Base-by-base conservation (phyloP, 2,888 invertebrate genomes). In the Chrysolina americana region DNA sequence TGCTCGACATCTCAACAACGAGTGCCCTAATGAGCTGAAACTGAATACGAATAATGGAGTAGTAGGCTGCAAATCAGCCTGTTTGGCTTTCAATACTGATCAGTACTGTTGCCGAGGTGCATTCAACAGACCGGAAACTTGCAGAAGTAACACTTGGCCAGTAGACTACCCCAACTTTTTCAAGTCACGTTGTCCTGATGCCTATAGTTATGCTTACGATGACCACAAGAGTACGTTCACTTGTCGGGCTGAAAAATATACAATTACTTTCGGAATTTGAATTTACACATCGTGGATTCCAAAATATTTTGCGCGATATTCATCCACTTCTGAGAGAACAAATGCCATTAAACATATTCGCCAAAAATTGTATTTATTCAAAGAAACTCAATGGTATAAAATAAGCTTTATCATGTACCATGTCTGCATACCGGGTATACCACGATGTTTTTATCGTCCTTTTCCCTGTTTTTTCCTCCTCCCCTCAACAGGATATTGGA, bases 181-280 rank as follows among this genome's bases (percentile, higher is more conserved):
- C 84, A 90, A 90, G 79, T 75, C 81, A 0, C 83, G 86, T 15
- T 91, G 91, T 79, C 90, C 90, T 2, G 88, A 89, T 70, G 90
- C 90, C 15, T 90, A 90, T 84, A 89, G 89, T 73, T 90, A 90
- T 78, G 89, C 90, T 19, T 90, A 90, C 78, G 91, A 91, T 83
- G 90, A 90, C 78, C 80, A 84, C 47, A 87, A 88, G 68, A 89
- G 89, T 79, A 89, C 89, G 0, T 90, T 89, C 79, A 89, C 89
- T 56, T 90, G 90, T 70, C 76, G 77, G 21, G 84, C 87, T 19
- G 71, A 78, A n/a, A 77, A 80, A 23, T 87, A 87, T 74, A 80
- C 75, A 41, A 78, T 87, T 41, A 82, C 81, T 3, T 86, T 87
- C 79, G 86, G 86, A 59, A 28, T 59, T 15, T 59, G 28, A 36